Evolutionary conservation across 2,797 vertebrate genomes (phyloP), one percentile per base, ranked within the genome.

Genomic region (Pogoniulus pusillus): DNA sequence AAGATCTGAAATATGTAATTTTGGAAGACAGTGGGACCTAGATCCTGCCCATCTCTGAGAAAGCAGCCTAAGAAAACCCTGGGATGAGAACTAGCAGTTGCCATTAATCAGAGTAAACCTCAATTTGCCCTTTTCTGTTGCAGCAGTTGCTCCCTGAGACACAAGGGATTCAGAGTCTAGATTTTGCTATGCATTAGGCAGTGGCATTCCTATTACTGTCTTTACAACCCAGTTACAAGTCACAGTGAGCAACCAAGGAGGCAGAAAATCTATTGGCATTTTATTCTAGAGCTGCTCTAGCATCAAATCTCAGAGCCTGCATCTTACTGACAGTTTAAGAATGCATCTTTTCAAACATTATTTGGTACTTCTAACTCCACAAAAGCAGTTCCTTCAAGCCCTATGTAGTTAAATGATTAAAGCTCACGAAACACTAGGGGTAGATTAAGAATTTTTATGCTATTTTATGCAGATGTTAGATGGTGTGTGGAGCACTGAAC

Each of bases 1-100:
- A 91, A 84, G 53, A 53, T 60, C 45, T 66, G 60, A 86, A 89
- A 65, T 75, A 43, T 6, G 18, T n/a, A 20, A 78, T 94, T 94
- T 66, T 41, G 7, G 65, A 43, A 63, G 81, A 76, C 53, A 70
- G 37, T 1, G 4, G 35, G 32, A 30, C 43, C 30, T 53, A 32
- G 39, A 57, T 69, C 47, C 57, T 83, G 64, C 55, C 47, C 23
- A 22, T 29, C 70, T 70, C 29, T 59, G 29, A 88, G 74, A 65
- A 78, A 85, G 65, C n/a, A 45, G 16, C 41, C 37, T 39, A 47
- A 66, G 16, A 82, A 57, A 75, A 49, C 32, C 49, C 64, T 37
- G 43, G 49, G 32, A 18, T 71, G 74, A 79, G 69, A 79, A 39
- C 32, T 13, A 75, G 73, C 41, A 13, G 29, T 26, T 74, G 58